Conservation (phyloP, 2,888 invertebrate genomes). For the Alloplasta piceator region DNA sequence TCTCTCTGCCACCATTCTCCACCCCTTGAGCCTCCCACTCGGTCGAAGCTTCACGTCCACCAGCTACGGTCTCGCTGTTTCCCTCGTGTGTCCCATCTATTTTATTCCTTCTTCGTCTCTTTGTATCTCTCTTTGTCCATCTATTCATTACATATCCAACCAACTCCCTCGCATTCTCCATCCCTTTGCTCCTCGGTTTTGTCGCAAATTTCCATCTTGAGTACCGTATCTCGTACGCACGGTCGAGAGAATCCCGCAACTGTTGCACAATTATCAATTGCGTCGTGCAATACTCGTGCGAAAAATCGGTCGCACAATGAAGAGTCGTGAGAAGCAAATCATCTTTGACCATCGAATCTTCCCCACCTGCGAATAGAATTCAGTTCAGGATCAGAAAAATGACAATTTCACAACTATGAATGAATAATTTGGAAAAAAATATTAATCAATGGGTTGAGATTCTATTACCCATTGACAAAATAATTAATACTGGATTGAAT, state of each 20-base stretch:
- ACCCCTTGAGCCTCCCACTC: constrained; percentile 48
- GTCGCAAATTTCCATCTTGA: constrained; percentile 31
- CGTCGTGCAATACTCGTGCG: no score
- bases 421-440: no score
- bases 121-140: constrained; percentile 38
- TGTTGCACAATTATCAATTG: no score
- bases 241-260: constrained; percentile 7
- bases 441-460: no score
- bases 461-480: no score
- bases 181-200: neutral
- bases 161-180: constrained; percentile 33
- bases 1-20: constrained; percentile 64
- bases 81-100: neutral
- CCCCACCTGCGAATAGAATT: no score
- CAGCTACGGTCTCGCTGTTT: constrained; percentile 10
- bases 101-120: constrained; percentile 3
- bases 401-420: no score
- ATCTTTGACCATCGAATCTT: no score
- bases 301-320: no score
- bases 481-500: no score
- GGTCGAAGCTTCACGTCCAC: constrained; percentile 14
- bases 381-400: no score
- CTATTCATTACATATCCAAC: constrained; percentile 49
- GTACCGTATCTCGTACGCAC: constrained; percentile 23
- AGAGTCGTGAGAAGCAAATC: no score